These are phyloP conservation scores for Chelonoidis abingdonii DNA, from an alignment of 2,113 vertebrate species.

Conservation along the genomic window DNA sequence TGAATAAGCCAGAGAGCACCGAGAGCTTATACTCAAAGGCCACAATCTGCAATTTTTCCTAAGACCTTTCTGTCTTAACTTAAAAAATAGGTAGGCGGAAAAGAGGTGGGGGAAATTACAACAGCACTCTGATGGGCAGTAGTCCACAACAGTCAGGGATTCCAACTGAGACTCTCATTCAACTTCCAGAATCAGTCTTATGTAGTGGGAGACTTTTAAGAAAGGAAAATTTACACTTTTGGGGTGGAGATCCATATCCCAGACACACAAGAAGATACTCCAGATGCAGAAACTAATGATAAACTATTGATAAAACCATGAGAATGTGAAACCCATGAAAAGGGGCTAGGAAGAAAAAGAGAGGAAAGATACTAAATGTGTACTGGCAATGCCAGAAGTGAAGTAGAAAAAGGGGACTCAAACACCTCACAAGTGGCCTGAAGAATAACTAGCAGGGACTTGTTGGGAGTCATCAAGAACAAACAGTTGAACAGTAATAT, in stretches of 20 bases:
- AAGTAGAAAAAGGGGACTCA: neutral
- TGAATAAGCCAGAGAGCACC: neutral
- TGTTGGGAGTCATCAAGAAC: no score
- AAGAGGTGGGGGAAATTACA: neutral
- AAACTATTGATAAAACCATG: neutral
- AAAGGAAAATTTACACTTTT: neutral
- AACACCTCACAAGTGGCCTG: neutral
- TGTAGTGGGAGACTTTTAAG: no score
- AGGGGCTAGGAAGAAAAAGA: neutral
- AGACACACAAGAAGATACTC: neutral
- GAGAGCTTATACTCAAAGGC: neutral
- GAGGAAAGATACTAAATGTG: no score
- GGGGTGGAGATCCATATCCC: neutral
- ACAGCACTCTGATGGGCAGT: neutral
- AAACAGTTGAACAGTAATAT: no score
- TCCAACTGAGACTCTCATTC: neutral
- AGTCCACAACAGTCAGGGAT: neutral
- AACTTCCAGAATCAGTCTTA: neutral
- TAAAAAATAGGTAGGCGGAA: neutral
- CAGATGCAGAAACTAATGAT: neutral
- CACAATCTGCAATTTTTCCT: neutral
- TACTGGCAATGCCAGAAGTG: neutral
- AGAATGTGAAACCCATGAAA: neutral
- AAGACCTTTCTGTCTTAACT: neutral
- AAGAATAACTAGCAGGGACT: no score